Percentiles rank a stretch among this genome's conserved stretches.
Evolutionary conservation across 30 jellyfish, hydroid and myxozoan genomes (phyloP).

Genomic region (Chrysaora quinquecirrha): DNA sequence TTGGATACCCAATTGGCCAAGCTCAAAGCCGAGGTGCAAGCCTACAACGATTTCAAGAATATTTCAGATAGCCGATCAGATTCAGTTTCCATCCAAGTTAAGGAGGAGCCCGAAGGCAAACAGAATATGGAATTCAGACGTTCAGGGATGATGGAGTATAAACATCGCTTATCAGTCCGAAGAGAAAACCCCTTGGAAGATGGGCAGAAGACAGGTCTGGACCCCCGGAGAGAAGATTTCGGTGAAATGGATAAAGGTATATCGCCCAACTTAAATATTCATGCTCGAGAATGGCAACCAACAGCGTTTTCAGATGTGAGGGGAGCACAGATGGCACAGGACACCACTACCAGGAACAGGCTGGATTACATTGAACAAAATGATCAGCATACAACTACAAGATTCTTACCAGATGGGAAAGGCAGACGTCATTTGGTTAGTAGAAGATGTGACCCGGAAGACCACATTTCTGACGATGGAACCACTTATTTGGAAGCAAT

Average conservation of each 20-base stretch:
- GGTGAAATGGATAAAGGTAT: not conserved
- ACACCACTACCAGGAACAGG: too few relatives aligned
- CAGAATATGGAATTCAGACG: too few relatives aligned
- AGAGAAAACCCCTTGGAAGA: not conserved
- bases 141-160: too few relatives aligned
- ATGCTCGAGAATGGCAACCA: slow-evolving; percentile 2
- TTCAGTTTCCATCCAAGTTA: too few relatives aligned
- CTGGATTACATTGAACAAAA: too few relatives aligned
- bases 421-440: too few relatives aligned
- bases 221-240: not conserved
- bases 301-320: not conserved
- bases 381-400: not conserved
- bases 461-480: slow-evolving; percentile 26
- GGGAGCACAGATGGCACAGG: not conserved
- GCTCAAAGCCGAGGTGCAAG: slow-evolving; percentile 18
- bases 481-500: slow-evolving; percentile 26
- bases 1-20: slow-evolving; percentile 5
- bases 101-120: too few relatives aligned
- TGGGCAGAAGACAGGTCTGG: too few relatives aligned
- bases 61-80: not conserved
- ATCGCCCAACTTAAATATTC: not conserved
- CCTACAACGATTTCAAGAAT: not conserved
- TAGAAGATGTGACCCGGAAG: not conserved
- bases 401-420: not conserved
- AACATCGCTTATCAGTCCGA: not conserved